phyloP scores from a whole-genome alignment of 2,888 invertebrate species.

The Apotomis turbidana region DNA sequence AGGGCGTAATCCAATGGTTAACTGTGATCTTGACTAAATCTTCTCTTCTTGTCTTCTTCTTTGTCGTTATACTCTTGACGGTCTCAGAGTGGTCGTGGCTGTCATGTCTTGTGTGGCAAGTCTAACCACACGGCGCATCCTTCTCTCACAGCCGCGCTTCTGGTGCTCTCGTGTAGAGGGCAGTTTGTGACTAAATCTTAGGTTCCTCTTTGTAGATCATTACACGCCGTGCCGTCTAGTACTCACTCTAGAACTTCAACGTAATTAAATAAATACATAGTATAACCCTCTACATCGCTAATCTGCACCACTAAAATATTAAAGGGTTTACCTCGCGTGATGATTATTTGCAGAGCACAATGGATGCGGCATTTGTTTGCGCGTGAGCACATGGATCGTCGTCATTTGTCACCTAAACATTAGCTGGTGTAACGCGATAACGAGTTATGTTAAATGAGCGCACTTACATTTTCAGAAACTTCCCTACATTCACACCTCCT shows the following conservation, averaged over 20 bases:
- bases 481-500: background rate
- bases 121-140: no score
- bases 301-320: constrained; percentile 17
- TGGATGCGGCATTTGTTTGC: constrained; percentile 36
- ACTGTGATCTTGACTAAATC: no score
- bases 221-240: background rate
- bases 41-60: no score
- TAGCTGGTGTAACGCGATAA: constrained; percentile 35
- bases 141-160: no score
- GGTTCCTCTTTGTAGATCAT: no score
- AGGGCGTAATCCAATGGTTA: no score
- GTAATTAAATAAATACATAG: background rate
- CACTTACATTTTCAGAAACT: constrained; percentile 12
- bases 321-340: constrained; percentile 34
- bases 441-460: constrained; percentile 28
- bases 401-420: constrained; percentile 34
- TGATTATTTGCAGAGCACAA: constrained; percentile 36
- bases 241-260: background rate
- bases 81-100: no score
- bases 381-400: constrained; percentile 15
- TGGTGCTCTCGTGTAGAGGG: no score
- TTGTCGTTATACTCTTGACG: no score
- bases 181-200: no score
- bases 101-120: no score
- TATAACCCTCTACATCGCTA: constrained; percentile 8